Conservation (phyloP, 2,113 vertebrate species). For the Paratilapia polleni region DNA sequence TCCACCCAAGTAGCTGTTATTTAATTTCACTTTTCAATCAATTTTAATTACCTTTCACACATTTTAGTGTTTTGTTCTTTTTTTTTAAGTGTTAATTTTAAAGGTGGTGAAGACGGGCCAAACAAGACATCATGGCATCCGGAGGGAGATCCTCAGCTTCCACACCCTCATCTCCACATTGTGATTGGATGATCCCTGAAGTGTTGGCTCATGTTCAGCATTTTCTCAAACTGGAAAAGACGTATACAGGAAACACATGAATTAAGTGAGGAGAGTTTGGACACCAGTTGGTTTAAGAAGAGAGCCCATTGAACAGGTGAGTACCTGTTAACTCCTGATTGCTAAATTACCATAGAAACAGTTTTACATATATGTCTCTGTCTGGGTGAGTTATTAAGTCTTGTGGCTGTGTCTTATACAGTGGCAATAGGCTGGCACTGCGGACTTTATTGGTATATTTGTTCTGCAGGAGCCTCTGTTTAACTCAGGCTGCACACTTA, state of each 20-base stretch:
- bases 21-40: neutral
- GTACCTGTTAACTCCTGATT: neutral
- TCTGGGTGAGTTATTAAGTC: neutral
- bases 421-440: neutral
- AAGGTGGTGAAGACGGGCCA: conserved; percentile 22
- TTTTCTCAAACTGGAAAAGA: conserved; percentile 13
- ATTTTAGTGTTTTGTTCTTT: neutral
- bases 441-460: neutral
- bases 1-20: neutral
- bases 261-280: neutral
- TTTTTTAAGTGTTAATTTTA: neutral
- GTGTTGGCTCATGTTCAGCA: conserved; percentile 67
- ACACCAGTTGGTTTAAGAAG: neutral
- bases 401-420: neutral
- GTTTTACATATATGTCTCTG: neutral
- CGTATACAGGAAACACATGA: neutral
- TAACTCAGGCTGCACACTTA: conserved; percentile 2
- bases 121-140: conserved; percentile 20
- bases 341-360: neutral
- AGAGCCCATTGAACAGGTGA: conserved; percentile 35
- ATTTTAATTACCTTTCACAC: neutral
- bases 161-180: conserved; percentile 20
- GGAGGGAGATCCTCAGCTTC: conserved; percentile 41
- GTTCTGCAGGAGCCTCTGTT: neutral
- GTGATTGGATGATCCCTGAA: conserved; percentile 77